phyloP scores from a whole-genome alignment of 2,888 invertebrate genomes.

The Himalopsyche anomala region DNA sequence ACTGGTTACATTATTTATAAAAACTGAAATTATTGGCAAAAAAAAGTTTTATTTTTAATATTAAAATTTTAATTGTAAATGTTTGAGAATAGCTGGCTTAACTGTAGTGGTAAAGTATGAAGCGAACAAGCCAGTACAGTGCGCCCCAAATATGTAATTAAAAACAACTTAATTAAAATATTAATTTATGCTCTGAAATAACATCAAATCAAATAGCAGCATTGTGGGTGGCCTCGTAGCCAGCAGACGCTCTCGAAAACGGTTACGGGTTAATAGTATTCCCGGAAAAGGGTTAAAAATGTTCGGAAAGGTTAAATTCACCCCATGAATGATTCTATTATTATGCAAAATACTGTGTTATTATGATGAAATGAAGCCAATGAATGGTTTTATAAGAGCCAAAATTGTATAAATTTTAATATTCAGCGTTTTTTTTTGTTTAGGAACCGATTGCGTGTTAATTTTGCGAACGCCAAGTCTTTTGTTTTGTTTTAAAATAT shows the following conservation, averaged over 20 bases:
- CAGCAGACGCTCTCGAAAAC: background rate
- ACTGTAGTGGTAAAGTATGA: background rate
- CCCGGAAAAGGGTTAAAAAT: slow-evolving; percentile 17
- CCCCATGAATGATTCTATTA: slow-evolving; percentile 12
- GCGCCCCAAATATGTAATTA: slow-evolving; percentile 41
- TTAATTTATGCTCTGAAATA: slow-evolving; percentile 28
- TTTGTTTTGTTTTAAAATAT: too few relatives aligned
- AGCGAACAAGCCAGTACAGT: slow-evolving; percentile 9
- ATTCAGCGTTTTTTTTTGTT: too few relatives aligned
- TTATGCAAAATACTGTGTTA: background rate
- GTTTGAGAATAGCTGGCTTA: background rate
- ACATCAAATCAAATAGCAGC: slow-evolving; percentile 29
- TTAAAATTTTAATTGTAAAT: background rate
- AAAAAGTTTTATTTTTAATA: too few relatives aligned
- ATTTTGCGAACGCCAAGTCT: too few relatives aligned
- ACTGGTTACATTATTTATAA: too few relatives aligned
- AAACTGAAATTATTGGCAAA: too few relatives aligned
- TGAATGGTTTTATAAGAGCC: background rate
- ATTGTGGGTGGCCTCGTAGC: slow-evolving; percentile 1
- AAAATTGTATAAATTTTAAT: background rate
- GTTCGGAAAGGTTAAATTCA: background rate
- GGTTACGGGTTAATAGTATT: background rate
- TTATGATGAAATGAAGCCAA: background rate
- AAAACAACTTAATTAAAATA: slow-evolving; percentile 47
- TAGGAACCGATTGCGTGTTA: too few relatives aligned